phyloP scores from a whole-genome alignment of 2,113 vertebrate genomes.

The Alectura lathami region DNA sequence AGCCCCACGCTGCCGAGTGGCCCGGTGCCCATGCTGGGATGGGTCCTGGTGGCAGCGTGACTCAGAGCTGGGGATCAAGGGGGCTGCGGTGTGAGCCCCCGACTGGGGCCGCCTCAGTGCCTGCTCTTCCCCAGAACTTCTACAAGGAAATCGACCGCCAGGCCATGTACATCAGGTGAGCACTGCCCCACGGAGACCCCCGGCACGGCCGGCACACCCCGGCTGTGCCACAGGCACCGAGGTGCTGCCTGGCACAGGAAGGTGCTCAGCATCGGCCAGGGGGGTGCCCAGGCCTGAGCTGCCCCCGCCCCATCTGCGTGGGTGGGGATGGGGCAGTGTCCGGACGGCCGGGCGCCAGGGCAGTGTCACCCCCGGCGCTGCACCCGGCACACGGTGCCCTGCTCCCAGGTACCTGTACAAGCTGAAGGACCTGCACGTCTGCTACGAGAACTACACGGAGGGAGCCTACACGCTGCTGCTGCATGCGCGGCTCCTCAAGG shows the following conservation, averaged over 20 bases:
- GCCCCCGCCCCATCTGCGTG: fast-evolving
- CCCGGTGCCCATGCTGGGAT: fast-evolving
- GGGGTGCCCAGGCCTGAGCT: fast-evolving
- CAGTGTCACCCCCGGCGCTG: fast-evolving
- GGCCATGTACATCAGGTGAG: slow-evolving; percentile 74
- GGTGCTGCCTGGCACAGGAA: neutral
- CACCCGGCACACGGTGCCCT: fast-evolving
- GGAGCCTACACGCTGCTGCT: slow-evolving; percentile 66
- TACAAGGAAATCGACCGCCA: slow-evolving; percentile 72
- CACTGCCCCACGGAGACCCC: fast-evolving
- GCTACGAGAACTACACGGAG: slow-evolving; percentile 60
- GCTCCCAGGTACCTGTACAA: slow-evolving; percentile 56
- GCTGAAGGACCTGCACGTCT: slow-evolving; percentile 61
- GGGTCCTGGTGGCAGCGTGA: fast-evolving
- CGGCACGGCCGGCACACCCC: neutral
- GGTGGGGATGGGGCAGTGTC: fast-evolving
- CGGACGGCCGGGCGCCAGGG: fast-evolving
- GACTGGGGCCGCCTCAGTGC: fast-evolving
- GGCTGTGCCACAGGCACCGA: no score
- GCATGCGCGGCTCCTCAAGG: slow-evolving; percentile 48
- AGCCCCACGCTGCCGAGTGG: fast-evolving
- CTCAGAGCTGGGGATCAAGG: fast-evolving
- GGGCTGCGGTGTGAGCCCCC: neutral
- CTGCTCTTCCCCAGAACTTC: slow-evolving; percentile 59
- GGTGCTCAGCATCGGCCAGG: neutral